phyloP scores from a whole-genome alignment of 1,140 invertebrate genomes.

The Sweltsa coloradensis region DNA sequence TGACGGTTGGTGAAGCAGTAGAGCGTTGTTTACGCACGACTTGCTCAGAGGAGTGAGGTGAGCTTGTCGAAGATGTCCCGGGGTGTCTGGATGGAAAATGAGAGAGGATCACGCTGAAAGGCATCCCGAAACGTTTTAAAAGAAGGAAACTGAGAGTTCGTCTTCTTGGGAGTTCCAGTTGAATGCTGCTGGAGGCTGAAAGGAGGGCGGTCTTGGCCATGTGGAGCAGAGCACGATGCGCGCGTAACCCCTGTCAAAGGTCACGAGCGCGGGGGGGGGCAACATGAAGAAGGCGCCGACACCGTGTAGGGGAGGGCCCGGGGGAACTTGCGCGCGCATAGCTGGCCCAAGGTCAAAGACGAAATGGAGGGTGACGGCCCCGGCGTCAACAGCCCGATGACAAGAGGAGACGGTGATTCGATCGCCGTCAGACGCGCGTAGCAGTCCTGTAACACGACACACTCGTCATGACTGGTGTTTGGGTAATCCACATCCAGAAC shows the following conservation, averaged over 20 bases:
- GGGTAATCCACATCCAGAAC: too few relatives aligned
- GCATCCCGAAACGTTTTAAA: constrained; percentile 54
- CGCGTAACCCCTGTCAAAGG: constrained; percentile 37
- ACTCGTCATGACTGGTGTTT: too few relatives aligned
- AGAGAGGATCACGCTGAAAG: constrained; percentile 42
- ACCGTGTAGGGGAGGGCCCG: constrained; percentile 35
- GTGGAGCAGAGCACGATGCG: constrained; percentile 26
- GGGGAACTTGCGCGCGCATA: constrained; percentile 32
- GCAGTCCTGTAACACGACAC: constrained; percentile 33
- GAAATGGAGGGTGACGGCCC: constrained; percentile 32
- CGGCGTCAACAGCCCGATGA: constrained; percentile 34
- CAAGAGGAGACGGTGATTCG: constrained; percentile 38
- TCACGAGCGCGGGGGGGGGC: constrained; percentile 36
- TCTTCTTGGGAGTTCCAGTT: constrained; percentile 47
- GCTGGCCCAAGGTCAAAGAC: constrained; percentile 43
- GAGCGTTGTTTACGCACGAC: constrained; percentile 49
- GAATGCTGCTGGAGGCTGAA: constrained; percentile 48
- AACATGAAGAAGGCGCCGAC: constrained; percentile 40
- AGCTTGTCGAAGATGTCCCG: constrained; percentile 45
- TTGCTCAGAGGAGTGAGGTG: constrained; percentile 54
- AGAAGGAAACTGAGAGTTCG: constrained; percentile 51
- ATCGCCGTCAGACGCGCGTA: constrained; percentile 36
- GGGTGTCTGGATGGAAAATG: constrained; percentile 34
- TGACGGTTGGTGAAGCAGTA: constrained; percentile 51
- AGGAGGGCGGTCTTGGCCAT: constrained; percentile 33